Evolutionary conservation across 2,113 vertebrate genomes (phyloP).

Genomic region (Hystrix brachyura): DNA sequence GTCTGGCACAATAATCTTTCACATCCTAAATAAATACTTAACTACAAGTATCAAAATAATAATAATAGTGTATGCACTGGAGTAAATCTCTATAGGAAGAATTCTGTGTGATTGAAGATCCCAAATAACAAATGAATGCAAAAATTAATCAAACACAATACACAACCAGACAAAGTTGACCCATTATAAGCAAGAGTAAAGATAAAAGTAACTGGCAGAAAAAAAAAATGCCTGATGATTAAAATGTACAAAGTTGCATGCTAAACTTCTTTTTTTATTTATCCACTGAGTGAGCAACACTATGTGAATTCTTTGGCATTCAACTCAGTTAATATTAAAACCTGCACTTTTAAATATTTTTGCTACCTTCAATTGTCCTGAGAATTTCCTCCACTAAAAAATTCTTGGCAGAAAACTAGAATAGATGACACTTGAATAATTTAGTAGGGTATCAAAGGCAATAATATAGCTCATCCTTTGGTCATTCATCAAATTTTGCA

Average conservation of each 20-base stretch:
- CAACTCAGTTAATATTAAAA: neutral
- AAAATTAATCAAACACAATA: neutral
- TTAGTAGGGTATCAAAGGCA: accelerated
- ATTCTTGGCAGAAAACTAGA: neutral
- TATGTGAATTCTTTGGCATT: neutral
- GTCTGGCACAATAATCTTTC: neutral
- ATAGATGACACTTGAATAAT: neutral
- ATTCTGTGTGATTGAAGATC: neutral
- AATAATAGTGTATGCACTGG: neutral
- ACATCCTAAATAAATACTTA: neutral
- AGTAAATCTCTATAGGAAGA: neutral
- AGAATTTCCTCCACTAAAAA: neutral
- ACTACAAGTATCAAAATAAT: neutral
- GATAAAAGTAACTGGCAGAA: neutral
- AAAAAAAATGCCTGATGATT: neutral
- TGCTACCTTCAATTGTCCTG: neutral
- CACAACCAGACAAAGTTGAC: neutral
- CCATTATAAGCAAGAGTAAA: neutral
- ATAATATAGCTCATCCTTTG: neutral
- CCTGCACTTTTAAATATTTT: neutral
- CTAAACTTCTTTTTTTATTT: neutral
- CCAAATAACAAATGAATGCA: neutral
- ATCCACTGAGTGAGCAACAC: neutral
- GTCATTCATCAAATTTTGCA: neutral
- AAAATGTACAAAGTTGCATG: neutral